Conservation (phyloP, 2,888 invertebrate species). For the Heliconius ethilla region DNA sequence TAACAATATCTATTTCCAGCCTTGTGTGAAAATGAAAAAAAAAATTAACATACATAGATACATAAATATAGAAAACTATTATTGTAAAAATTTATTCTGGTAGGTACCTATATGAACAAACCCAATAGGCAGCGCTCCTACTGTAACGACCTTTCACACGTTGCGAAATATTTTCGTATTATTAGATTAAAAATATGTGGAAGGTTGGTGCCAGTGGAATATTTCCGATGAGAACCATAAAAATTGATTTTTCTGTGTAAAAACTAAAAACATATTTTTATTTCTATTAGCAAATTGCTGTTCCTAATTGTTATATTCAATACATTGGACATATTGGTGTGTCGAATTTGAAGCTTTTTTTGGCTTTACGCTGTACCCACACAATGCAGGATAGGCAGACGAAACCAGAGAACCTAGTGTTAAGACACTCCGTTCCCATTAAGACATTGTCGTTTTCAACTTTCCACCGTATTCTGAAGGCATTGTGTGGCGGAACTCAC, state of each 20-base stretch:
- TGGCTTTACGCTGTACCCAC: too few relatives aligned
- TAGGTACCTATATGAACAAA: background rate
- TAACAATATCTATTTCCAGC: too few relatives aligned
- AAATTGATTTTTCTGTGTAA: background rate
- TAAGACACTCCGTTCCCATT: too few relatives aligned
- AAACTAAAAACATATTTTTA: background rate
- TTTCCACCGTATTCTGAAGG: background rate
- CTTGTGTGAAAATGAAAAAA: background rate
- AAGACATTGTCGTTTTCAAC: background rate
- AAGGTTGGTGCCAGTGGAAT: background rate
- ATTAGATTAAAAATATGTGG: constrained; percentile 26
- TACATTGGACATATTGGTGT: background rate
- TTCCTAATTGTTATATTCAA: background rate
- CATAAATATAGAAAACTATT: background rate
- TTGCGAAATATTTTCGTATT: constrained; percentile 11
- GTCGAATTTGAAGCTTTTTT: background rate
- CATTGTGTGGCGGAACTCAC: background rate
- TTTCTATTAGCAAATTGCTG: background rate
- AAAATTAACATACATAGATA: background rate
- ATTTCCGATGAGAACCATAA: background rate
- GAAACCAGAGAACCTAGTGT: too few relatives aligned
- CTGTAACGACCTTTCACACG: constrained; percentile 6
- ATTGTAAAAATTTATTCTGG: background rate
- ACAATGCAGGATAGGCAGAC: too few relatives aligned
- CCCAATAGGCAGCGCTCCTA: background rate